Percentiles rank a stretch among this genome's conserved stretches.
phyloP scores from a whole-genome alignment of 2,888 invertebrate species.

The Lasius fuliginosus region DNA sequence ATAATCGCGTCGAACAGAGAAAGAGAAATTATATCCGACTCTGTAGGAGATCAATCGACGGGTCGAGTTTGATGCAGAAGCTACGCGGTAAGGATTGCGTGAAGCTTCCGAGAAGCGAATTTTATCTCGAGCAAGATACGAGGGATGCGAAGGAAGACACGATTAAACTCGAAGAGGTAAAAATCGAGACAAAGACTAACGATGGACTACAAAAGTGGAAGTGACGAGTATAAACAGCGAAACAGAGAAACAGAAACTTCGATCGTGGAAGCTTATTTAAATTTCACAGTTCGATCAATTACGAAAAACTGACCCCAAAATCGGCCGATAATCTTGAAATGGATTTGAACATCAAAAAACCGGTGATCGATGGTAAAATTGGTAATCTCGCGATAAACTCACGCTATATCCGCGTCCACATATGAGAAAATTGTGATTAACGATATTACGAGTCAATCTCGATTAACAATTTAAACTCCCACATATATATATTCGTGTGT shows the following conservation, averaged over 20 bases:
- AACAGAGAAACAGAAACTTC: neutral
- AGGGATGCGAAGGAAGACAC: neutral
- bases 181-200: neutral
- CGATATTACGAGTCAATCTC: neutral
- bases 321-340: neutral
- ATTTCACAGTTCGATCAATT: constrained; percentile 20
- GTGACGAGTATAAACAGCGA: neutral
- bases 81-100: constrained; percentile 26
- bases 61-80: constrained; percentile 24
- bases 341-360: neutral
- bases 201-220: neutral
- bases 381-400: constrained; percentile 19
- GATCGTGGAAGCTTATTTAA: neutral
- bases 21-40: constrained; percentile 21
- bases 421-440: constrained; percentile 22
- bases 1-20: neutral
- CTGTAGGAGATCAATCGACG: constrained; percentile 3
- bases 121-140: constrained; percentile 1
- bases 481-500: neutral
- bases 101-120: constrained; percentile 13
- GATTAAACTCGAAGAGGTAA: neutral
- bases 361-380: neutral
- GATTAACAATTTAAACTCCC: constrained; percentile 21
- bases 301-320: neutral
- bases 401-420: neutral